phyloP scores from a whole-genome alignment of 1,140 invertebrate species.

The Achatina immaculata region DNA sequence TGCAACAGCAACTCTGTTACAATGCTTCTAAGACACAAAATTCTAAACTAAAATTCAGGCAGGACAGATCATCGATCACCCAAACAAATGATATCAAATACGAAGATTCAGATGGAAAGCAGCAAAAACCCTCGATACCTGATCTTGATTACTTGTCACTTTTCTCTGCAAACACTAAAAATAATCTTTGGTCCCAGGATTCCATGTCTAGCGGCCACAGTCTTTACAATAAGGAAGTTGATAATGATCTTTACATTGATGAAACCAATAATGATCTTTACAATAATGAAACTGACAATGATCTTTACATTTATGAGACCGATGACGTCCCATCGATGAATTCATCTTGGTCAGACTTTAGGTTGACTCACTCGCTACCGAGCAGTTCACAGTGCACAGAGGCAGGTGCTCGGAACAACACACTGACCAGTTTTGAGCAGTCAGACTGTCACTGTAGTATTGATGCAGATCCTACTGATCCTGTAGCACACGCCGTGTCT shows the following conservation, averaged over 20 bases:
- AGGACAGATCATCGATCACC: neutral
- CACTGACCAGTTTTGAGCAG: neutral
- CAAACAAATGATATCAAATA: neutral
- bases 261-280: too few species aligned
- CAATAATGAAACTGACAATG: too few species aligned
- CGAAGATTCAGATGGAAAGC: neutral
- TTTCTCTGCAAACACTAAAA: too few species aligned
- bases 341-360: neutral
- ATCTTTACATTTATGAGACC: neutral
- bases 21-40: neutral
- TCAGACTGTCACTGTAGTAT: neutral
- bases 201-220: too few species aligned
- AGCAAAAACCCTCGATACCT: neutral
- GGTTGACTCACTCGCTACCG: conserved; percentile 15
- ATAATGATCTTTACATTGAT: too few species aligned
- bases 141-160: too few species aligned
- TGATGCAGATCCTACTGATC: too few species aligned
- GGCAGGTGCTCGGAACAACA: neutral
- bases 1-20: neutral
- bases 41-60: neutral
- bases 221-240: too few species aligned
- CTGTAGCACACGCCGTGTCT: neutral
- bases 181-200: too few species aligned
- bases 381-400: neutral
- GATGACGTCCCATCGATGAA: neutral